Conservation (phyloP, 2,797 vertebrate species). For the Oryzias dopingdopingensis region DNA sequence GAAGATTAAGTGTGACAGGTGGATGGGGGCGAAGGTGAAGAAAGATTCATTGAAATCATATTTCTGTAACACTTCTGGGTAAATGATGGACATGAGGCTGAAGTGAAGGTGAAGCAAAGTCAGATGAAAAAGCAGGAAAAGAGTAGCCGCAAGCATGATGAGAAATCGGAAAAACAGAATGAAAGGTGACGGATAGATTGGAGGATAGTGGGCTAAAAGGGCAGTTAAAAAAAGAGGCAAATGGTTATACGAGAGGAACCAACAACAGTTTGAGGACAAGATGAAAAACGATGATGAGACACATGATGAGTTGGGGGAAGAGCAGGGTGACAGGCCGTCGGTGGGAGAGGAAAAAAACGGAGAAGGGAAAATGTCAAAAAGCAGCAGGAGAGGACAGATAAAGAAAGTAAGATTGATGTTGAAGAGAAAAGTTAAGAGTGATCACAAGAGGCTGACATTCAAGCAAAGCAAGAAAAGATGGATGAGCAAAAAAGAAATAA, state of each 20-base stretch:
- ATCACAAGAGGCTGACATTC: conserved; percentile 45
- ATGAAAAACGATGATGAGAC: conserved; percentile 38
- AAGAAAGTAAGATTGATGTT: conserved; percentile 8
- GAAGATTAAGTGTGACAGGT: conserved; percentile 26
- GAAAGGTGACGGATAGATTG: conserved; percentile 30
- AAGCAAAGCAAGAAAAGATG: conserved; percentile 27
- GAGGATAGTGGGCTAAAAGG: conserved; percentile 9
- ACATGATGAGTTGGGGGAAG: conserved; percentile 24
- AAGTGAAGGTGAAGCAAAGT: conserved; percentile 38
- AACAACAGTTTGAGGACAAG: conserved; percentile 26
- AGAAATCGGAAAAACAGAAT: conserved; percentile 28
- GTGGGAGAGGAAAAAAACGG: conserved; percentile 1
- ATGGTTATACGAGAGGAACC: conserved; percentile 9
- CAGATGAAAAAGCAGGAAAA: conserved; percentile 12
- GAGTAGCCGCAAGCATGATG: conserved; percentile 1
- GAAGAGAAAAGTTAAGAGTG: conserved; percentile 28
- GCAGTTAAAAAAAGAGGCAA: conserved; percentile 7
- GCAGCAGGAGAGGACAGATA: neutral
- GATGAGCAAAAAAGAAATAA: conserved; percentile 25
- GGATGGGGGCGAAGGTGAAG: conserved; percentile 12
- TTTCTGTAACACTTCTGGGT: conserved; percentile 11
- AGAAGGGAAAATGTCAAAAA: conserved; percentile 8
- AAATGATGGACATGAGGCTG: conserved; percentile 31
- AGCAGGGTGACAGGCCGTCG: conserved; percentile 5
- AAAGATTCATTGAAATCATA: conserved; percentile 19